Evolutionary conservation across 2,888 invertebrate genomes (phyloP), one percentile per base, ranked within the genome.

Genomic region (Syrista parreyssii): DNA sequence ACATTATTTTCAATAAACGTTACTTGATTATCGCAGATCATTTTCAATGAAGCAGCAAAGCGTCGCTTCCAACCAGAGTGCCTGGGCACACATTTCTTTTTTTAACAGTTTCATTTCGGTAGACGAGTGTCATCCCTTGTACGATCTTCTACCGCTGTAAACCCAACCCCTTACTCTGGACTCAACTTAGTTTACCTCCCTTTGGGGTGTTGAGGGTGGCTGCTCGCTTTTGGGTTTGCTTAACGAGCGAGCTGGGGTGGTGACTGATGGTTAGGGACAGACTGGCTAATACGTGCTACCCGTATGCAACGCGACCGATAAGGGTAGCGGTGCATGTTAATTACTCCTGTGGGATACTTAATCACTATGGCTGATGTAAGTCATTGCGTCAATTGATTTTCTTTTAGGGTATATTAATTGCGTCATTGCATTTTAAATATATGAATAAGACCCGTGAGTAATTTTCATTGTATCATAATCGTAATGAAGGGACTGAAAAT

Each of bases 281-380:
- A 31, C 68, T 34, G 71, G 35, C 68, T 74, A 74, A 73, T 73
- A 78, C 71, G 76, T 74, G 73, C 77, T 68, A 40, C 68, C 78
- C 76, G 79, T 78, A 82, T 82, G 81, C 78, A 32, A 68, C 73
- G 69, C 76, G 75, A 72, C 79, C 78, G 80, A 81, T 82, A 84
- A 82, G 84, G 80, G 76, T 75, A 80, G 69, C 80, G 81, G 81
- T 79, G 83, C 84, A 83, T 84, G 83, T 83, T 84, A 84, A 84
- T 84, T 84, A 84, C 83, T 83, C 79, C 79, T 76, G 75, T 77
- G 79, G 75, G 75, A 77, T 79, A 80, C 80, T 83, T 83, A 81
- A 83, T 83, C 82, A 81, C 81, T 78, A 73, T 68, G 76, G 79
- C 77, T 55, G 23, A 55, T 55, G 55, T 81, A 83, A 83, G 83